Conservation (phyloP, 2,888 invertebrate species). For the Gastracanthus pulcherrimus region DNA sequence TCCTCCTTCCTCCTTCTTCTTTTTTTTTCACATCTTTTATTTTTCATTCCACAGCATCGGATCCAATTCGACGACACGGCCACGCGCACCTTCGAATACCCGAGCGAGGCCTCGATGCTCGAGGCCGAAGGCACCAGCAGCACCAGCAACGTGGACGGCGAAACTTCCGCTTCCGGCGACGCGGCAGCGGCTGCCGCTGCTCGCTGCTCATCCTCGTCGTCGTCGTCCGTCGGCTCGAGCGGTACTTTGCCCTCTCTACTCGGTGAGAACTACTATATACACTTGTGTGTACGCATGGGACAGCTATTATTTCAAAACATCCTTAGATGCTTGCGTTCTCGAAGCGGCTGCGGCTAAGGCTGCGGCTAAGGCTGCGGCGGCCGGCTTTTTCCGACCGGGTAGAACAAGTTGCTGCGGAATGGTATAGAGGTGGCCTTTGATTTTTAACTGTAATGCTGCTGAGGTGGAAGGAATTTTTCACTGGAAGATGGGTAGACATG, state of each 20-base stretch:
- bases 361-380: no score
- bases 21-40: constrained; percentile 48
- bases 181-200: constrained; percentile 65
- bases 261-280: constrained; percentile 45
- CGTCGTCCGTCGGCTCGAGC: constrained; percentile 40
- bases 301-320: constrained; percentile 50
- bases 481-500: constrained; percentile 2
- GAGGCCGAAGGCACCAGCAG: constrained; percentile 70
- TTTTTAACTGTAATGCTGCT: constrained; percentile 23
- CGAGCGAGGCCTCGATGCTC: constrained; percentile 90
- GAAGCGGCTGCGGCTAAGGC: neutral
- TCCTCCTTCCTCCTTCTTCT: neutral
- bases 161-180: constrained; percentile 70
- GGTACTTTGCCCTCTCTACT: constrained; percentile 59
- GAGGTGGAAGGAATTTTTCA: constrained; percentile 24
- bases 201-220: no score
- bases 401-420: neutral
- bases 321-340: neutral
- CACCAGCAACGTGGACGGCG: constrained; percentile 70
- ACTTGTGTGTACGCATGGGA: constrained; percentile 27
- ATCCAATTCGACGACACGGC: constrained; percentile 94
- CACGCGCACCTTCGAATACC: constrained; percentile 95
- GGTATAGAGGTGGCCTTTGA: neutral
- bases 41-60: constrained; percentile 83
- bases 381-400: neutral